Base-by-base conservation (phyloP, 2,113 vertebrate species). In the Cyanoliseus patagonus region DNA sequence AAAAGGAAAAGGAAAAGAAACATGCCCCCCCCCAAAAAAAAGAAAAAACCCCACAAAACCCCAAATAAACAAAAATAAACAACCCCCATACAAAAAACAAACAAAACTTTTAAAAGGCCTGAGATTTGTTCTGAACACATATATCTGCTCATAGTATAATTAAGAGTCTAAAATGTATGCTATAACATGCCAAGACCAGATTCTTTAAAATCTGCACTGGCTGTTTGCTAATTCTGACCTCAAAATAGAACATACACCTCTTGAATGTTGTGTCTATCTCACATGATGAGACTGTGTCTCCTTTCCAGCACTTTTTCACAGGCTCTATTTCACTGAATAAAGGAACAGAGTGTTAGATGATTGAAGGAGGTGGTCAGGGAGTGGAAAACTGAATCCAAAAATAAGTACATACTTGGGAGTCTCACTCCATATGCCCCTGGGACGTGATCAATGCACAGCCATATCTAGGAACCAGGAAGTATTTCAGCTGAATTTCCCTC, bases 101-200 rank as follows among this genome's bases (percentile, higher is more conserved):
- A 35, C 5, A 44, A 67, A 68, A 24, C 0, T 3, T 33, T 66
- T 33, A 13, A 23, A 46, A 57, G 7, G 1, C 1, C 8, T 73
- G 19, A 53, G 18, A 7, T 35, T 78, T 53, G 31, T 47, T 82
- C 57, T 35, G 41, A 86, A 46, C 2, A 52, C 9, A 13, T 37
- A 23, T 28, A 0, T 51, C 27, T 78, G 20, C 6, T 67, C 13
- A 30, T 42, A 30, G 10, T 33, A 30, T 12, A 73, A 9, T 51
- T 79, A 37, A 31, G 7, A 62, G 41, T 51, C 17, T 52, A 11
- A 87, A 91, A 94, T 47, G 23, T 11, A 33, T 20, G 10, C 18
- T 52, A 8, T 14, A 62, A 11, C 17, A 69, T 18, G 13, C 25
- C 33, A 77, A 23, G 13, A 67, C 11, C 9, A 68, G 64, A 53